Evolutionary conservation across 1,140 invertebrate genomes (phyloP), one percentile per base, ranked within the genome.

Genomic region (Diploscapter pachys): DNA sequence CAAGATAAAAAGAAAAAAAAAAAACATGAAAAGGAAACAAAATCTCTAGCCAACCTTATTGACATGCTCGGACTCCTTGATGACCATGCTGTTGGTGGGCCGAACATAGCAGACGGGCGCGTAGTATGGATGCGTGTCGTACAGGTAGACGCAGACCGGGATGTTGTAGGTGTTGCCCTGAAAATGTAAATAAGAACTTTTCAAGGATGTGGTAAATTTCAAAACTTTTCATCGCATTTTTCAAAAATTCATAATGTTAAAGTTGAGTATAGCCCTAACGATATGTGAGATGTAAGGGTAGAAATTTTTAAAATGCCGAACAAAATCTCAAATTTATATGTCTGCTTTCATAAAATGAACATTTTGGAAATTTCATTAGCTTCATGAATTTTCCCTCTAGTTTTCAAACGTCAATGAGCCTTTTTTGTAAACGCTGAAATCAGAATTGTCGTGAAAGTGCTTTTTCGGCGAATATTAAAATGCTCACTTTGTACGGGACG

Each of bases 31-130:
- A 31, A 31, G 31, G 31, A 31, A 31, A 31, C 31, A 31, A 31
- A 31, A 31, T 31, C 31, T 31, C 31, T 31, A 31, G 31, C 31
- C 31, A 31, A 31, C 31, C 31, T 76, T 76, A 59, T 76, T 76
- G 31, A 76, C 75, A 61, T 69, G 59, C 63, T 76, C 75, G 5
- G 68, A 71, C 52, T 76, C 75, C 89, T 96, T 96, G 74, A 99
- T 95, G 70, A 91, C 90, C 96, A 99, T 99, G 76, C 93, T 93
- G 69, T 90, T 77, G 4, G 96, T 99, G 57, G 97, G 97, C 87
- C 91, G 93, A 0, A 99, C 96, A 87, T 92, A 99, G 85, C 95
- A 96, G 86, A 98, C 92, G n/a, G 97, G 97, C 31, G 95, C 93
- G 88, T 96, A 93, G 84, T 93, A 91, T 2, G 97, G 97, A 89